Evolutionary conservation across 2,113 vertebrate genomes (phyloP), one percentile per base, ranked within the genome.

Genomic region (Cercopithecus mona): DNA sequence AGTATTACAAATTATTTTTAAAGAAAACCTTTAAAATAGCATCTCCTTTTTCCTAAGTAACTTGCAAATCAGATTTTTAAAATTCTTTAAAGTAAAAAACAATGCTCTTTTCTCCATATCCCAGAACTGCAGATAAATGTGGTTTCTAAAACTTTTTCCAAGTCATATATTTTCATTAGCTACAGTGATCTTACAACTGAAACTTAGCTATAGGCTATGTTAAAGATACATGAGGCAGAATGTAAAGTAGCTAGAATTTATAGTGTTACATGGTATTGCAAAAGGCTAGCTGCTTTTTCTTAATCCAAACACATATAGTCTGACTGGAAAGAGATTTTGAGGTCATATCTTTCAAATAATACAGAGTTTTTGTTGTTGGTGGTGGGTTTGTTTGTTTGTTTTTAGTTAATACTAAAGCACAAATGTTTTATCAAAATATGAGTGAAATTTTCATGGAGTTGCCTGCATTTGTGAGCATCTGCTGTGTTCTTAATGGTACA

Each of bases 221-320:
- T 95, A 97, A 98, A 95, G 90, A 64, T 92, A 88, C 50, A 96
- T 96, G 95, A 97, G 93, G 78, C 87, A 97, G 72, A 95, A 96
- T 70, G 76, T 4, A 64, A 97, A 97, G 81, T 64, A 97, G n/a
- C 22, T 57, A 55, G 18, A 79, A 96, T 94, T 96, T 93, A 83
- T 96, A n/a, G 79, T 94, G 75, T 86, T 96, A 78, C 22, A 27
- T 45, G 20, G 66, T 55, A 88, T 45, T 95, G 66, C 45, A 93
- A 97, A 25, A 83, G 30, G 25, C 23, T 75, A 68, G 4, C 43
- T 92, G 8, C 40, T 72, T 90, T 85, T 91, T 72, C 32, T 43
- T 72, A 85, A 92, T 86, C 22, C 94, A 88, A 93, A 72, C 20
- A n/a, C 27, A 82, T 76, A 55, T 61, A 68, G 30, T 92, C 48